Conservation (phyloP, 2,113 vertebrate genomes). For the Callaeas wilsoni region DNA sequence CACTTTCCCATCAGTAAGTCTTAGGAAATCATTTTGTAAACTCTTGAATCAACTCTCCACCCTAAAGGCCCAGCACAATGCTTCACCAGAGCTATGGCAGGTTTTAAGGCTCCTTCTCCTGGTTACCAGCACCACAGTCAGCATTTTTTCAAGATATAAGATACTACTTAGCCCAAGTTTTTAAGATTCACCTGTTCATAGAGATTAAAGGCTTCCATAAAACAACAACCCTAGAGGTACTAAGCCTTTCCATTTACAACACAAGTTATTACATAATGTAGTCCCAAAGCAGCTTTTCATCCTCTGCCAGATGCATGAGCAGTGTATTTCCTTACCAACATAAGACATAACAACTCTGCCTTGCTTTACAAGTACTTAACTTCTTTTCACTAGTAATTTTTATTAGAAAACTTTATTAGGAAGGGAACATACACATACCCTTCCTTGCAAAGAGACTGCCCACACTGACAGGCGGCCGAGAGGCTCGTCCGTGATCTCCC, state of each 20-base stretch:
- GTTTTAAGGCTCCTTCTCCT: not conserved
- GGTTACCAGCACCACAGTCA: not conserved
- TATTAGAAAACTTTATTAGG: not conserved
- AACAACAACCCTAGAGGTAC: not conserved
- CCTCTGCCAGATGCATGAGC: not conserved
- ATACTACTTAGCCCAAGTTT: not conserved
- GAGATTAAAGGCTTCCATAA: not conserved
- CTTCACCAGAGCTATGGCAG: not conserved
- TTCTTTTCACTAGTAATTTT: not conserved
- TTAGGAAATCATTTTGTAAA: not conserved
- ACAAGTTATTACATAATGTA: not conserved
- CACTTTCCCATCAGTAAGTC: not conserved
- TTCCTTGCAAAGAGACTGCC: slow-evolving; percentile 92
- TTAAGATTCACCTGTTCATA: not conserved
- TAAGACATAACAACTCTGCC: not conserved
- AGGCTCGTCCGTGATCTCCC: slow-evolving; percentile 91
- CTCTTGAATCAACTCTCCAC: not conserved
- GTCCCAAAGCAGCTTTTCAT: not conserved
- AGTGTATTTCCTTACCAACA: not conserved
- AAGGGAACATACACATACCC: slow-evolving; percentile 70
- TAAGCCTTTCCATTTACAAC: not conserved
- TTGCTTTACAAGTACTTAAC: not conserved
- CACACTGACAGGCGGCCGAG: slow-evolving; percentile 86
- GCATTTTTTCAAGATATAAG: not conserved
- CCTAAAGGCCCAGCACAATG: not conserved